Percentiles rank a stretch among this genome's conserved stretches.
Evolutionary conservation across 1,140 invertebrate genomes (phyloP).

Genomic region (Coenobita brevimanus): DNA sequence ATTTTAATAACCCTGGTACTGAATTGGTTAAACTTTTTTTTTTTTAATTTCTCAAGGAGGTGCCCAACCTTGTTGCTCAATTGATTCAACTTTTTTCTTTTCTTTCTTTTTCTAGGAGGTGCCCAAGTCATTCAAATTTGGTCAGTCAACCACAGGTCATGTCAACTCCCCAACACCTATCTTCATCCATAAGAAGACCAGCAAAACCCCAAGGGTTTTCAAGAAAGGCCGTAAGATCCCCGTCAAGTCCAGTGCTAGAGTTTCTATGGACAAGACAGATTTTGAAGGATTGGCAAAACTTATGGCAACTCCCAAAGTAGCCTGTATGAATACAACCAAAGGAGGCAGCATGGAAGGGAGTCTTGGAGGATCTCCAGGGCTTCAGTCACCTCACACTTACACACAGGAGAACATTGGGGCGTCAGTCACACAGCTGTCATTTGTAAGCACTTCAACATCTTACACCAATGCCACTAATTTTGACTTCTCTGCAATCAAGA

Average conservation of each 20-base stretch:
- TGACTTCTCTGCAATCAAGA: slow-evolving; percentile 58
- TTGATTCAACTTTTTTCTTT: neutral
- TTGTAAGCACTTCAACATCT: slow-evolving; percentile 25
- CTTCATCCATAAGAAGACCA: slow-evolving; percentile 72
- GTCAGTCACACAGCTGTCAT: neutral
- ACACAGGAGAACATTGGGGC: neutral
- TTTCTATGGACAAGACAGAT: neutral
- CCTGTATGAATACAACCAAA: too few relatives aligned
- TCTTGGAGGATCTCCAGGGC: neutral
- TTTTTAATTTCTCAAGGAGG: too few relatives aligned
- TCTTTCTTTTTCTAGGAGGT: slow-evolving; percentile 36
- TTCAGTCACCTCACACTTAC: neutral
- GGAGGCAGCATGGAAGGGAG: too few relatives aligned
- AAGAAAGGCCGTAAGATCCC: slow-evolving; percentile 71
- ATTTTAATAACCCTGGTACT: too few relatives aligned
- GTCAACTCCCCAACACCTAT: slow-evolving; percentile 73
- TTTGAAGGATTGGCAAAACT: slow-evolving; percentile 49
- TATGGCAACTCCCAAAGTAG: slow-evolving; percentile 46
- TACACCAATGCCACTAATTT: slow-evolving; percentile 53
- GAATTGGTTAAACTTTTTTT: too few relatives aligned
- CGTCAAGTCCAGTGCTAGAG: neutral
- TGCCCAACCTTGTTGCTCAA: neutral
- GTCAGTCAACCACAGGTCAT: slow-evolving; percentile 72
- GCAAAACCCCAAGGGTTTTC: slow-evolving; percentile 71
- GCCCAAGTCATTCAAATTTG: slow-evolving; percentile 42